Base-by-base conservation (phyloP, 2,113 vertebrate species). In the Glareola pratincola region DNA sequence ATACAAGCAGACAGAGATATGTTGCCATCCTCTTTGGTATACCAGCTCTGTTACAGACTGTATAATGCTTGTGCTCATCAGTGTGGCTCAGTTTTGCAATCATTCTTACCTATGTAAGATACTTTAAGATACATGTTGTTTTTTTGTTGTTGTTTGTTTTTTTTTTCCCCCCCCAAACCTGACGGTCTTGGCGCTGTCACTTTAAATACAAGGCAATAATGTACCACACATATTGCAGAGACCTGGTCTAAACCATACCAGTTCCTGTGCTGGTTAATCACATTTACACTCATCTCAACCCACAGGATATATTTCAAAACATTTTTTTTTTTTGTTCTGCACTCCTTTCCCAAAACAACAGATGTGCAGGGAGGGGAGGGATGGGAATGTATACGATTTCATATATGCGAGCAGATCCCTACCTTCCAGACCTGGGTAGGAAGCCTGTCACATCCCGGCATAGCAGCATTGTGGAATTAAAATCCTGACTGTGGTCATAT, bases 401-500 rank as follows among this genome's bases (percentile, higher is more conserved):
- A 78, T 15, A 39, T 26, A 69, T 45, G 57, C 62, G 82, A 71
- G 57, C 72, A 85, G 62, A 95, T 72, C 73, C 95, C 63, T 95
- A 97, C 94, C 96, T 97, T 95, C 56, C 85, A 96, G 93, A 71
- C 48, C 89, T 32, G 91, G 74, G 72, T 9, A 85, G 80, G 88
- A 67, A 95, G 75, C 85, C 68, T 93, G 77, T 95, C 91, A 95
- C 90, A 93, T 92, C 79, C 73, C 36, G 13, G 94, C 93, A 88
- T n/a, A 75, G 73, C 93, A 87, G 95, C 95, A 96, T 94, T 3
- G 80, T 94, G 86, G 36, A 92, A 78, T 71, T 20, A 51, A 85
- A 90, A 89, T 85, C 91, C 80, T 80, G 57, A 47, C 92, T 84
- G 95, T 1, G 53, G 88, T 88, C 97, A 97, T 96, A 88, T 87